Conservation (phyloP, 2,113 vertebrate genomes). For the Panthera leo region DNA sequence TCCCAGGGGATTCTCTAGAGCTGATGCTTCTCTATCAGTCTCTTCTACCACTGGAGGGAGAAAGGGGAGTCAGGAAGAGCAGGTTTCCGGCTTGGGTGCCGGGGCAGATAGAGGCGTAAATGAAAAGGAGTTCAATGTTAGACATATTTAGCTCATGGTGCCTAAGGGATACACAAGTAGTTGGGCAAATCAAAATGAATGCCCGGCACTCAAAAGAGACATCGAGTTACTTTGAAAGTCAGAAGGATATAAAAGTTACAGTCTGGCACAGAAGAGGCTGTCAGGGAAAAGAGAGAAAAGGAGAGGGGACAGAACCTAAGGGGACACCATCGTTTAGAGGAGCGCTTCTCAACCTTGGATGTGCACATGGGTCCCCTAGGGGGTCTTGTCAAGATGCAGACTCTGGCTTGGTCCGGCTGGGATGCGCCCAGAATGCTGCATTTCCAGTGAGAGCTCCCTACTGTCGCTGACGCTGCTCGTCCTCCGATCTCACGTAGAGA, state of each 20-base stretch:
- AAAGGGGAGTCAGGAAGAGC: background rate
- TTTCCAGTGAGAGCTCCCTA: background rate
- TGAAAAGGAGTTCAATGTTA: conserved; percentile 38
- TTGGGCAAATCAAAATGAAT: conserved; percentile 40
- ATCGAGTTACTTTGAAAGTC: conserved; percentile 39
- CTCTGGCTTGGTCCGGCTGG: background rate
- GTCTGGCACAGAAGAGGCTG: background rate
- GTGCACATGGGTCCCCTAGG: background rate
- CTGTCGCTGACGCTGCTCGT: background rate
- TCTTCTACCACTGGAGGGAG: background rate
- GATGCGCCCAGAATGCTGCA: background rate
- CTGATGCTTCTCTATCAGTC: background rate
- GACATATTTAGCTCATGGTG: background rate
- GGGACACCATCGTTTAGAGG: background rate
- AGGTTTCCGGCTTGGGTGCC: background rate
- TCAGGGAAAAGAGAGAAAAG: background rate
- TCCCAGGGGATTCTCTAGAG: background rate
- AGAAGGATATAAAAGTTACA: conserved; percentile 23
- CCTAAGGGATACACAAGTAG: conserved; percentile 4
- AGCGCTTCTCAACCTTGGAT: background rate
- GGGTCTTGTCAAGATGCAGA: background rate
- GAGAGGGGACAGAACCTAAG: background rate
- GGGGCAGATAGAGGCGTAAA: background rate
- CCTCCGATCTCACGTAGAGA: background rate
- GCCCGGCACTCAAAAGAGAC: background rate